Base-by-base conservation (phyloP, 2,113 vertebrate species). In the Tyto alba region DNA sequence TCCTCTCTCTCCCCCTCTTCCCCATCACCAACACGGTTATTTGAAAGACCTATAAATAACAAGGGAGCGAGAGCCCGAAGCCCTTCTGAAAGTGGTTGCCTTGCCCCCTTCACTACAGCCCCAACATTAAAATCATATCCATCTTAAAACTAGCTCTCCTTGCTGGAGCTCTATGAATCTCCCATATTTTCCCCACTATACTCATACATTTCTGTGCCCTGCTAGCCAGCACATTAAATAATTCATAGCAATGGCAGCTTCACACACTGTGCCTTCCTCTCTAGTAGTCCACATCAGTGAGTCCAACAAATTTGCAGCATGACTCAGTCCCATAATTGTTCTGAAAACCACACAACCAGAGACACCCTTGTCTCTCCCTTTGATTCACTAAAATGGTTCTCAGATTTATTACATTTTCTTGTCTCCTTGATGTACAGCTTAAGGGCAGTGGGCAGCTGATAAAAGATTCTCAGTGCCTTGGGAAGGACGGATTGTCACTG, bases 361-460 rank as follows among this genome's bases (percentile, higher is more conserved):
- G 90, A 95, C 89, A 94, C 75, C 89, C 94, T 95, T 8, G 43
- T 90, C 85, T 96, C 80, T 72, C 43, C 69, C 83, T 96, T 93
- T 97, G 95, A 98, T 97, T 97, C 94, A 93, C 95, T 96, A 64
- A 96, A 98, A 92, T 91, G 74, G 25, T 71, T 96, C 82, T 95
- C 93, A 96, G 92, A 95, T 97, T 97, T 96, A 95, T 89, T 88
- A 62, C 26, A 10, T 96, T 96, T 94, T 96, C 94, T 96, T 78
- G 91, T 95, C 92, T 97, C 52, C 89, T 95, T 97, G 93, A 96
- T 95, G 66, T 89, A 95, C 94, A 90, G 84, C 89, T 96, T 95
- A 34, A 93, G 93, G 94, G 86, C 93, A 96, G 16, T 94, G 96
- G 90, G 94, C 97, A 97, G 86, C 85, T 10, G 4, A 93, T 96